Evolutionary conservation across 2,113 vertebrate species (phyloP), one percentile per base, ranked within the genome.

Genomic region (Marmota monax): DNA sequence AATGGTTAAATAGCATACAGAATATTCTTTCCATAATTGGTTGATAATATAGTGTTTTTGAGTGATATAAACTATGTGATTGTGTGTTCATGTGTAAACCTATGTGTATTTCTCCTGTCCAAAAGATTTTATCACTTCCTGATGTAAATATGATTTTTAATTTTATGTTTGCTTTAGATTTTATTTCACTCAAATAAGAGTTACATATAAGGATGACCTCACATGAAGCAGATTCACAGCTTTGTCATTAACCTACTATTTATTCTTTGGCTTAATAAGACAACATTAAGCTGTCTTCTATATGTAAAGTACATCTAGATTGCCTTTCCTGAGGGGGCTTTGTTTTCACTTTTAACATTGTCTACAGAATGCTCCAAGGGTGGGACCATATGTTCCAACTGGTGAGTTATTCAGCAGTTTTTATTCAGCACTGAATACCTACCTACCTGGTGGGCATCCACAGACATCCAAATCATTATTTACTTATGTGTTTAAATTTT

Each of bases 201-300:
- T 95, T 92, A 53, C 63, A 90, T 78, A 90, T 73, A 90, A 93
- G 58, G 11, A 85, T 61, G 34, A 18, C 74, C 45, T 90, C 51
- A 86, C 39, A 39, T 69, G 8, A 88, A 86, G 72, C 5, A 73
- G 13, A 9, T 34, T 56, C 16, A 12, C 29, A 56, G 11, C 78
- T 70, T 61, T 84, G 51, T 90, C 76, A 39, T 70, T 78, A 34
- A 48, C 34, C 29, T 58, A 42, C 27, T 72, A 8, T 94, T 94
- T 86, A 45, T 79, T 80, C 58, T 95, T 90, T 94, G 74, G 92
- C 37, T 74, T 88, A 58, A 58, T 87, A 88, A 74, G 92, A 93
- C 88, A 37, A 22, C 72, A 45, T 84, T 84, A 88, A 80, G 74
- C 45, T 65, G 94, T 92, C 79, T 69, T 29, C 32, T 84, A n/a